phyloP scores from a whole-genome alignment of 2,797 vertebrate genomes.

The Ataeniobius toweri region DNA sequence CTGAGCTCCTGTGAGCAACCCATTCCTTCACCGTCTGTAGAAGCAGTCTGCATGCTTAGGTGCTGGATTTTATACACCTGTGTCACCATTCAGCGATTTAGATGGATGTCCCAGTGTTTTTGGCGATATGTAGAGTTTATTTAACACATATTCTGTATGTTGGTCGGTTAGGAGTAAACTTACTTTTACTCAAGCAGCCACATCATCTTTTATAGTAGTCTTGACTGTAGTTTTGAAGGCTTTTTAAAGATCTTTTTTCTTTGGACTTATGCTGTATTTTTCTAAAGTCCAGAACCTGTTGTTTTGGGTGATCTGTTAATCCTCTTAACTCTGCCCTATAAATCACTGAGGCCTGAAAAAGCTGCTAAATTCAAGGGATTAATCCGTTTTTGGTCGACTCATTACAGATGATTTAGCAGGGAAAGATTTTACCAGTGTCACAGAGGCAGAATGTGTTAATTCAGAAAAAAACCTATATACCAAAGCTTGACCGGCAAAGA shows the following conservation, averaged over 20 bases:
- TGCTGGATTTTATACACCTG: too few relatives aligned
- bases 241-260: neutral
- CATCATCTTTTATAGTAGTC: neutral
- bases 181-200: neutral
- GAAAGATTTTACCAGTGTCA: too few relatives aligned
- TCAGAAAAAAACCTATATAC: neutral
- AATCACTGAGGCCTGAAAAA: neutral
- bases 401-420: too few relatives aligned
- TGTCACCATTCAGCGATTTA: too few relatives aligned
- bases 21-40: too few relatives aligned
- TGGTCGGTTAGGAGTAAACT: too few relatives aligned
- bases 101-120: too few relatives aligned
- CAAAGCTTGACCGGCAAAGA: neutral
- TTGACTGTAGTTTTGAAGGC: neutral
- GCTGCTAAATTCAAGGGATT: neutral
- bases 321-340: neutral
- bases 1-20: too few relatives aligned
- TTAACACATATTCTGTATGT: too few relatives aligned
- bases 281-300: neutral
- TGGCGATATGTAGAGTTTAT: too few relatives aligned
- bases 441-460: neutral
- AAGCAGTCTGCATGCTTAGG: too few relatives aligned
- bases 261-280: neutral
- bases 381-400: too few relatives aligned
- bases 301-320: neutral